phyloP scores from a whole-genome alignment of 2,888 invertebrate species.

The Neoaliturus tenellus region DNA sequence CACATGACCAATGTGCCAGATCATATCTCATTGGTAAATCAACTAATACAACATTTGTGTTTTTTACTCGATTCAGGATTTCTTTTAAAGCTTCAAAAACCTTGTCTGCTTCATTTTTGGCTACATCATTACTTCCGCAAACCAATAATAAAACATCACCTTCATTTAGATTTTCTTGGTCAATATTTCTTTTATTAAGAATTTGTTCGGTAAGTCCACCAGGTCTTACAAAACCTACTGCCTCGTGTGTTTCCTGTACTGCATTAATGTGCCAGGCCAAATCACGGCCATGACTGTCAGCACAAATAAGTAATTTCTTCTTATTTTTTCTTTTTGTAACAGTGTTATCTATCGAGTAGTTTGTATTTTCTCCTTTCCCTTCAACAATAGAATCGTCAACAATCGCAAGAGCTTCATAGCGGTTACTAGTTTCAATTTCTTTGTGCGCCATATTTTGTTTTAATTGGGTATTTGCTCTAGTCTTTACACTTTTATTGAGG shows the following conservation, averaged over 20 bases:
- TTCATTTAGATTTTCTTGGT: background rate
- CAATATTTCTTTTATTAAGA: background rate
- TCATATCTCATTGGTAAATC: too few species aligned
- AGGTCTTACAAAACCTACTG: background rate
- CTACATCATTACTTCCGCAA: background rate
- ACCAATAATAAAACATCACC: background rate
- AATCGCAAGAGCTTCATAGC: too few species aligned
- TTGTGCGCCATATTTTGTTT: too few species aligned
- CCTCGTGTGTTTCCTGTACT: background rate
- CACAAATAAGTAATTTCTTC: background rate
- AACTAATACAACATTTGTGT: too few species aligned
- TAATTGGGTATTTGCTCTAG: too few species aligned
- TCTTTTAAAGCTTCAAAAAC: too few species aligned
- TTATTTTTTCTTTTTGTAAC: background rate
- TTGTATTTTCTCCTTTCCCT: background rate
- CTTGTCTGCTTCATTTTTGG: background rate
- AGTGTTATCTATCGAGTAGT: background rate
- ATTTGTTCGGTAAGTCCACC: background rate
- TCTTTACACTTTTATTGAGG: too few species aligned
- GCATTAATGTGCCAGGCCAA: background rate
- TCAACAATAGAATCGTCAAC: background rate
- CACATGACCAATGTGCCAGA: too few species aligned
- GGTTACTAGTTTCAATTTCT: too few species aligned
- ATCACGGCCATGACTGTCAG: slow-evolving; percentile 4
- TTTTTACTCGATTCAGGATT: too few species aligned